Evolutionary conservation across 2,797 vertebrate genomes (phyloP).

Genomic region (Catamblyrhynchus diadema): DNA sequence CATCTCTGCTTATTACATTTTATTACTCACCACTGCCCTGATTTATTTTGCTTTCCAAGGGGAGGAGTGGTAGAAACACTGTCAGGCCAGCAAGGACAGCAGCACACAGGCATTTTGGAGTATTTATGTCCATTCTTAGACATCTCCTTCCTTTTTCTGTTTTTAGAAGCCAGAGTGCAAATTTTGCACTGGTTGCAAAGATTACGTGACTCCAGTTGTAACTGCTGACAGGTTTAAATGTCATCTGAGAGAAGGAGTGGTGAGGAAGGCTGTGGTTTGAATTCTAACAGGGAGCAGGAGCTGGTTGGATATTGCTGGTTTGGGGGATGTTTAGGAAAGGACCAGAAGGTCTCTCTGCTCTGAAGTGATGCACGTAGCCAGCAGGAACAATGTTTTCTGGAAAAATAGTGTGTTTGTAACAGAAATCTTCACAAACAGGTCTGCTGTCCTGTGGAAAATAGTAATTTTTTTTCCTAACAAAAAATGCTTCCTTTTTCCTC

Average conservation of each 20-base stretch:
- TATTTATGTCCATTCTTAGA: background rate
- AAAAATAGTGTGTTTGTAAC: background rate
- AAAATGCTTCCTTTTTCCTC: background rate
- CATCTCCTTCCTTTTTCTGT: background rate
- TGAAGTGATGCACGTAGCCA: background rate
- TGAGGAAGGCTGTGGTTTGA: background rate
- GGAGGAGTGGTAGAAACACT: background rate
- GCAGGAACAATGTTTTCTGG: background rate
- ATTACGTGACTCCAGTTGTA: background rate
- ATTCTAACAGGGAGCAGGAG: background rate
- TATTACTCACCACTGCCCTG: background rate
- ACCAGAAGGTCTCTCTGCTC: background rate
- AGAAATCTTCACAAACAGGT: background rate
- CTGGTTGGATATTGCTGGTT: background rate
- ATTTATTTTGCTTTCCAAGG: background rate
- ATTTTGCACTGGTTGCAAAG: constrained; percentile 13
- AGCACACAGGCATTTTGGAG: background rate
- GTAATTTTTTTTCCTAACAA: rapidly evolving
- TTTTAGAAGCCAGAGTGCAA: background rate
- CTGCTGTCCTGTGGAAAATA: background rate
- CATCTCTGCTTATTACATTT: background rate
- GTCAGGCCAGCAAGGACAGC: background rate
- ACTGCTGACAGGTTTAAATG: constrained; percentile 30
- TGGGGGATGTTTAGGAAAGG: background rate
- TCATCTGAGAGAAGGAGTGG: background rate